Conservation (phyloP, 2,888 invertebrate genomes). For the Hetaerina titia region DNA sequence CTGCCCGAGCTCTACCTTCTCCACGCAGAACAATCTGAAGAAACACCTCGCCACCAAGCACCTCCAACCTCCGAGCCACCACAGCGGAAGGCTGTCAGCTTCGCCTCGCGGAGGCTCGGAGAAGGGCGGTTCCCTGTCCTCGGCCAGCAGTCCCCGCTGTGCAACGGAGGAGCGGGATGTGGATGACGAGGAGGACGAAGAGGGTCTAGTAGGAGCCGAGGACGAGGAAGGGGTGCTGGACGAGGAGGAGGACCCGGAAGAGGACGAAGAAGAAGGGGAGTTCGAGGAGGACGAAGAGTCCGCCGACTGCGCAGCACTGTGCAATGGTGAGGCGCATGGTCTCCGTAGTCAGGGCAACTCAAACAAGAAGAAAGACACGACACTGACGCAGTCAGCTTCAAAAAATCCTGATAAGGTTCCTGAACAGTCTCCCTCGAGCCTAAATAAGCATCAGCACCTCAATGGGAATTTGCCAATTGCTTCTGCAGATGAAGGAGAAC, state of each 20-base stretch:
- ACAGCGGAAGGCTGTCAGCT: conserved; percentile 18
- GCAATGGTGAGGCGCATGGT: conserved; percentile 9
- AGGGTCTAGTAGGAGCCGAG: conserved; percentile 84
- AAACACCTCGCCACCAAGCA: conserved; percentile 89
- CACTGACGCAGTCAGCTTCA: background rate
- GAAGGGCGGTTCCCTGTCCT: conserved; percentile 34
- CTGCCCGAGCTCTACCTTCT: conserved; percentile 91
- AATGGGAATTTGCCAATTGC: background rate
- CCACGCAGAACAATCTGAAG: conserved; percentile 87
- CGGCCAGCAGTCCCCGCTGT: conserved; percentile 43
- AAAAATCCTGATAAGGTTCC: background rate
- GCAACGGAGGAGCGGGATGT: conserved; percentile 76
- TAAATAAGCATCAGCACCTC: background rate
- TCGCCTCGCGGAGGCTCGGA: conserved; percentile 35
- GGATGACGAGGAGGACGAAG: conserved; percentile 84
- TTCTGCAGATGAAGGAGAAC: conserved; percentile 25
- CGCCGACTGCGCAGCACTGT: conserved; percentile 86
- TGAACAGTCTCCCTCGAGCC: background rate
- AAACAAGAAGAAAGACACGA: background rate
- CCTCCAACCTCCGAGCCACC: conserved; percentile 63
- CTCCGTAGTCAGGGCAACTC: background rate
- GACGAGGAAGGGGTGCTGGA: conserved; percentile 74
- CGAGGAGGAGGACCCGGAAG: conserved; percentile 77
- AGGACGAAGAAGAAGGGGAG: conserved; percentile 71
- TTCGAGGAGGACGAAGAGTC: conserved; percentile 71